A percentile compares a stretch with the other conserved stretches of the same genome.
These are phyloP conservation scores for Papilio aristodemus DNA, from an alignment of 1,140 invertebrate species.

Conservation along the genomic window DNA sequence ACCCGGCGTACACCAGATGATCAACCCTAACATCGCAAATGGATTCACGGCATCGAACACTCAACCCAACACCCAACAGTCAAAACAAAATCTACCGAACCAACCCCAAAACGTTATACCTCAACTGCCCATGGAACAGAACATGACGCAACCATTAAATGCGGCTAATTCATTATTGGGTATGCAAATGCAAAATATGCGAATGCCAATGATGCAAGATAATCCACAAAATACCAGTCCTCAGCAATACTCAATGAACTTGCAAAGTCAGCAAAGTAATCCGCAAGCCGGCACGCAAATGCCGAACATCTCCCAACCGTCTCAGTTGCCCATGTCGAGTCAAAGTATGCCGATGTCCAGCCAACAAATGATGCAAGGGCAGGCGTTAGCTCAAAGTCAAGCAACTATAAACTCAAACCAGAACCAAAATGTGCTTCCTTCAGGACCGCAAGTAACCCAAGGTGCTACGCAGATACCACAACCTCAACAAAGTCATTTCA, in stretches of 20 bases:
- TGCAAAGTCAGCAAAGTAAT: constrained; percentile 55
- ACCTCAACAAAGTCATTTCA: constrained; percentile 17
- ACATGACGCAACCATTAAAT: constrained; percentile 57
- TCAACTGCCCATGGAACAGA: constrained; percentile 59
- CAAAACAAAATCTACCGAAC: constrained; percentile 61
- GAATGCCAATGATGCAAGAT: constrained; percentile 65
- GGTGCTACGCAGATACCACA: constrained; percentile 28
- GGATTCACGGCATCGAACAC: constrained; percentile 49
- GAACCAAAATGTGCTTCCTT: constrained; percentile 16
- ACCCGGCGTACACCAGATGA: constrained; percentile 64
- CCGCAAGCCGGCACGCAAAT: constrained; percentile 55
- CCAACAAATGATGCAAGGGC: constrained; percentile 46
- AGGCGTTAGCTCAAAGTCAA: constrained; percentile 11
- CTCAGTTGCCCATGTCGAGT: constrained; percentile 47
- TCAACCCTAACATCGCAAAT: constrained; percentile 55
- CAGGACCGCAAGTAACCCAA: constrained; percentile 20
- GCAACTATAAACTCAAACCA: constrained; percentile 5
- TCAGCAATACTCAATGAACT: constrained; percentile 55
- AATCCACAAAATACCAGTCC: constrained; percentile 57
- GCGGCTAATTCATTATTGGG: constrained; percentile 57
- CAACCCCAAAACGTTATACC: constrained; percentile 61
- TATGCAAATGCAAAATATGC: constrained; percentile 74
- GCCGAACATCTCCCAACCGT: constrained; percentile 50
- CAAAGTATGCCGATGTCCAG: constrained; percentile 43
- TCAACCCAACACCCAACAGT: constrained; percentile 54